These are phyloP conservation scores for Cyclina sinensis DNA, from an alignment of 1,140 invertebrate species.

Conservation along the genomic window DNA sequence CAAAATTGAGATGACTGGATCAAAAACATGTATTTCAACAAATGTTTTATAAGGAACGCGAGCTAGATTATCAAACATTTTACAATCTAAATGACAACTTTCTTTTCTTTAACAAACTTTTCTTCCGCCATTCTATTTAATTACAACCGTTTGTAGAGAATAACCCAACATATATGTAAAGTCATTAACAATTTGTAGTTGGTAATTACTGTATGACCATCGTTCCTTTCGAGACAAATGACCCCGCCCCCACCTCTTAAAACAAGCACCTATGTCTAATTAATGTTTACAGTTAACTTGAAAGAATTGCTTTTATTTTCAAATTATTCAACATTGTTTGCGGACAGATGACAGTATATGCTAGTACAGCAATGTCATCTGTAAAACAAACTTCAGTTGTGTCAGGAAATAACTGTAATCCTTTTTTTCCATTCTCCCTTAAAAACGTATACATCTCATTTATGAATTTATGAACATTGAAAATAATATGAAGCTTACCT, in stretches of 20 bases:
- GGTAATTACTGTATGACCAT: neutral
- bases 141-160: neutral
- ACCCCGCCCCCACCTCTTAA: conserved; percentile 22
- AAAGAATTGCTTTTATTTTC: neutral
- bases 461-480: conserved; percentile 53
- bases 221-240: neutral
- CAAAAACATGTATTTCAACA: neutral
- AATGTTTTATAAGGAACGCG: conserved; percentile 31
- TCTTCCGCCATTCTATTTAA: conserved; percentile 21
- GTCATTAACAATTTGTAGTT: neutral
- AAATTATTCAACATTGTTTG: conserved; percentile 21
- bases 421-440: neutral
- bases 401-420: conserved; percentile 23
- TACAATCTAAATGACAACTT: neutral
- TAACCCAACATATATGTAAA: conserved; percentile 37
- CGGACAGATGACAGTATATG: conserved; percentile 33
- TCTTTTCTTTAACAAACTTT: neutral
- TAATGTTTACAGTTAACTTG: conserved; percentile 28
- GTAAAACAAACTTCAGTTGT: conserved; percentile 20
- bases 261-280: neutral
- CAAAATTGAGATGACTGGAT: neutral
- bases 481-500: conserved; percentile 34
- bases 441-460: conserved; percentile 37
- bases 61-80: neutral
- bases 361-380: conserved; percentile 32